Base-by-base conservation (phyloP, 2,888 invertebrate species). In the Uloborus plumipes region DNA sequence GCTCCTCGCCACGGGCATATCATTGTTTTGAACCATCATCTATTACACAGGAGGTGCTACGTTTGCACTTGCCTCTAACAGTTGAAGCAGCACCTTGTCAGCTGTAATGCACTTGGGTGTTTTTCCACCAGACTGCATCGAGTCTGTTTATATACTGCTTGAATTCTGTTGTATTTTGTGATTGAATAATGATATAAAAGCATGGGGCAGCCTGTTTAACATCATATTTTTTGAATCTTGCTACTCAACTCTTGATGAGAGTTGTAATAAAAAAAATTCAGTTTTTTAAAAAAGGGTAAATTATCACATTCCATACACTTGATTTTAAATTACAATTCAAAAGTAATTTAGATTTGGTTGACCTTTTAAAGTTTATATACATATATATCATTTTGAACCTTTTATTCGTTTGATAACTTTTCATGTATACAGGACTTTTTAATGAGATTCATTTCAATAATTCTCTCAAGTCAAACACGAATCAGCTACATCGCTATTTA, bases 131-230 rank as follows among this genome's bases (percentile, higher is more conserved):
- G 66, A 61, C 72, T 72, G 59, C 49, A 64, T 64, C 51, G 51
- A 66, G 66, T 66, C 66, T 71, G 72, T 72, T 71, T 59, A 49
- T 71, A 71, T 47, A 71, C 47, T 59, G 70, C 59, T 71, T 59
- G 58, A 59, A 47, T 49, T 58, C 55, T 39, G n/a, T 72, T 62
- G 61, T 72, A 51, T 66, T 72, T 62, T 72, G 72, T 72, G 62
- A 72, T 72, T 64, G 51, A 31, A 72, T 51, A 51, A 47, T 66
- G 51, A 50, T 66, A 51, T 66, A 51, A 66, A 66, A 51, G 55
- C 20, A 55, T 55, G 55, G 20, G 20, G 20, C 11, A 55, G 20
- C 18, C 20, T 55, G 20, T 18, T 55, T 11, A 55, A 55, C 18
- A 16, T 55, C 20, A 0, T 55, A n/a, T 55, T 55, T 55, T 20